These are phyloP conservation scores for Pseudomugil tenellus DNA, from an alignment of 2,797 vertebrate species.

Conservation along the genomic window DNA sequence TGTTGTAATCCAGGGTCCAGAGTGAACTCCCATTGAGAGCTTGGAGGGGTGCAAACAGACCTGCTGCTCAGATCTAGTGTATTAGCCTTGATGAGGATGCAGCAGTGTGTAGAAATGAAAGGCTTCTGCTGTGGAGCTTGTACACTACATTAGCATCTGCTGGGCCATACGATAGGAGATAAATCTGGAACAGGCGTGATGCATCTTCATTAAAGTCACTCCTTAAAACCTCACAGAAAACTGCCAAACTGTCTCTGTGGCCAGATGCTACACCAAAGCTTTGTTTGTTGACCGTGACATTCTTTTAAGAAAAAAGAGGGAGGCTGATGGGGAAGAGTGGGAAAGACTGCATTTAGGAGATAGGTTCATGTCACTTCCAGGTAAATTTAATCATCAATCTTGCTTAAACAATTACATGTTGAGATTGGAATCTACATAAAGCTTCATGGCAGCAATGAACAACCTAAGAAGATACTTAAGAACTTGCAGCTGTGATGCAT, in stretches of 20 bases:
- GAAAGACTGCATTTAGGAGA: conserved; percentile 24
- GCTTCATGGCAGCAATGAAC: conserved; percentile 50
- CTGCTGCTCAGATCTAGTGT: conserved; percentile 46
- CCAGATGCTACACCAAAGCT: conserved; percentile 72
- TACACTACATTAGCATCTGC: conserved; percentile 82
- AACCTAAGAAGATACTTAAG: conserved; percentile 3
- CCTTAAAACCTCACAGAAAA: conserved; percentile 74
- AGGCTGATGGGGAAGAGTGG: conserved; percentile 25
- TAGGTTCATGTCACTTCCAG: not conserved
- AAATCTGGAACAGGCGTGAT: conserved; percentile 78
- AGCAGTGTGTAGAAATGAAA: conserved; percentile 51
- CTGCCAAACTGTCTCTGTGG: conserved; percentile 71
- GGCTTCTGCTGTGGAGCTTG: conserved; percentile 58
- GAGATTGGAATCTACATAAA: conserved; percentile 59
- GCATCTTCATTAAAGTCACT: conserved; percentile 84
- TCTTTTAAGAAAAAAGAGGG: conserved; percentile 13
- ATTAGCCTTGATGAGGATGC: conserved; percentile 63
- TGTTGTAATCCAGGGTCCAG: conserved; percentile 25
- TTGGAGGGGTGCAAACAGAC: conserved; percentile 41
- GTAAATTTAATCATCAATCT: conserved; percentile 72
- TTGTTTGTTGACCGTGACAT: conserved; percentile 49
- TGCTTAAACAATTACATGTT: conserved; percentile 60
- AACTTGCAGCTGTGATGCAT: conserved; percentile 44
- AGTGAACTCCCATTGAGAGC: conserved; percentile 37
- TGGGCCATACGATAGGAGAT: conserved; percentile 78